Evolutionary conservation across 2,888 invertebrate genomes (phyloP).

Genomic region (Sesamia inferens): DNA sequence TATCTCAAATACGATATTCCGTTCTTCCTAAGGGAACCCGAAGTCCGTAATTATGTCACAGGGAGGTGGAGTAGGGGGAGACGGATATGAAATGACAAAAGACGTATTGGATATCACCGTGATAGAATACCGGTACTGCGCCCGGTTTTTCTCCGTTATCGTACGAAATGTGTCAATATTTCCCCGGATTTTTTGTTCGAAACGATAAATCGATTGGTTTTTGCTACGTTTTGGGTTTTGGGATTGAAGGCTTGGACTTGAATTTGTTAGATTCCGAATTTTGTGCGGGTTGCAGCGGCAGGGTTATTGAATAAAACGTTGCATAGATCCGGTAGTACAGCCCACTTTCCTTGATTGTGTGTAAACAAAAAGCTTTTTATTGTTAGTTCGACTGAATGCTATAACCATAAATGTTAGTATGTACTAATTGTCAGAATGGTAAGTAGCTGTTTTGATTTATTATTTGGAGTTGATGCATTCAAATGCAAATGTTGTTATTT

Average conservation of each 20-base stretch:
- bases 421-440: not conserved
- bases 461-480: not conserved
- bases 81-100: slow-evolving; percentile 82
- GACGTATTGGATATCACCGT: slow-evolving; percentile 75
- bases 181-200: slow-evolving; percentile 53
- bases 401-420: not conserved
- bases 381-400: not conserved
- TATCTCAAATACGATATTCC: slow-evolving; percentile 50
- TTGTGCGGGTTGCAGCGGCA: slow-evolving; percentile 21
- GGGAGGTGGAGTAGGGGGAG: slow-evolving; percentile 47
- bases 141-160: slow-evolving; percentile 56
- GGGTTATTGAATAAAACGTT: slow-evolving; percentile 34
- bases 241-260: slow-evolving; percentile 42
- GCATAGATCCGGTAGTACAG: not conserved
- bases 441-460: not conserved
- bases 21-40: slow-evolving; percentile 48
- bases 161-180: slow-evolving; percentile 63
- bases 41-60: slow-evolving; percentile 80
- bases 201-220: slow-evolving; percentile 61
- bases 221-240: slow-evolving; percentile 48
- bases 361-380: not conserved
- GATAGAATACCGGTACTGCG: slow-evolving; percentile 65
- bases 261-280: slow-evolving; percentile 32
- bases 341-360: not conserved
- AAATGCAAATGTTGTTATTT: not conserved